Evolutionary conservation across 2,113 vertebrate species (phyloP).

Genomic region (Alosa alosa): DNA sequence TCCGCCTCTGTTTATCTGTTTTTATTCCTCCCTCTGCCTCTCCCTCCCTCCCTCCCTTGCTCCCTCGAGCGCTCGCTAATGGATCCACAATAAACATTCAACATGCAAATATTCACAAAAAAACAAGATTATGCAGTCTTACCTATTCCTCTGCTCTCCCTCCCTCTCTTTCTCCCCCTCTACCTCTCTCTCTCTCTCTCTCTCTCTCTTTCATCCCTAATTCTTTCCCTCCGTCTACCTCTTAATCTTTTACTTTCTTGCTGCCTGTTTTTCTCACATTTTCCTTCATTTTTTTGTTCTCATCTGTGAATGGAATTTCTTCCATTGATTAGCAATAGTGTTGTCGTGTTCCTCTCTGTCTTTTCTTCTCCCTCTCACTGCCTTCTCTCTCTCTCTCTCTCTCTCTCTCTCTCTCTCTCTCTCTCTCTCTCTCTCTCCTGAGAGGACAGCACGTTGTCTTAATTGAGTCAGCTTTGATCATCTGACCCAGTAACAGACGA

Average conservation of each 20-base stretch:
- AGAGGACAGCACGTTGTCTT: background rate
- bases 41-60: background rate
- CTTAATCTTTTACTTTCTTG: background rate
- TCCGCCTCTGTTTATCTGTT: background rate
- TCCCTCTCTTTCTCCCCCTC: background rate
- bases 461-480: background rate
- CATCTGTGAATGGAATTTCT: background rate
- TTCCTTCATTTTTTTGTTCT: background rate
- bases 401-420: background rate
- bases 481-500: conserved; percentile 4
- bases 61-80: background rate
- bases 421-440: background rate
- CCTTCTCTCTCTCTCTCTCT: background rate
- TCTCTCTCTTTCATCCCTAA: background rate
- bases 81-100: background rate
- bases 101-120: background rate
- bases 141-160: background rate
- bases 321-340: background rate
- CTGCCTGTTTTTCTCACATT: background rate
- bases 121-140: background rate
- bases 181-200: background rate
- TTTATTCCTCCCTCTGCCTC: background rate
- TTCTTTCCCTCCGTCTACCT: background rate
- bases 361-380: background rate
- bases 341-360: background rate